phyloP scores from a whole-genome alignment of 2,888 invertebrate species.

The Bimastos eiseni region DNA sequence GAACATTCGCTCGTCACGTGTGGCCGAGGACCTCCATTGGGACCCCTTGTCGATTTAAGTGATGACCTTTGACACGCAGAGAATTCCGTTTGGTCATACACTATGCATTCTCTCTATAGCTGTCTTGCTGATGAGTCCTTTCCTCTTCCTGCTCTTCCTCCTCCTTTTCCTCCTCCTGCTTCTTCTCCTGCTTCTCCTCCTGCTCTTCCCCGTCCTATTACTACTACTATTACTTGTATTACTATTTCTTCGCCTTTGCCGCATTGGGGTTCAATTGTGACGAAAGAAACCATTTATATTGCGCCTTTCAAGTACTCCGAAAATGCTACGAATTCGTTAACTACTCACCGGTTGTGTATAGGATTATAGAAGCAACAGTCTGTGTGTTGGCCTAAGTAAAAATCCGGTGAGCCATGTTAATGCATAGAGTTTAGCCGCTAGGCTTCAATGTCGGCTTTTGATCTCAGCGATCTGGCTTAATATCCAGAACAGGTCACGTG shows the following conservation, averaged over 20 bases:
- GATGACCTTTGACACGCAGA: not conserved
- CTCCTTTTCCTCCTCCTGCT: slow-evolving; percentile 67
- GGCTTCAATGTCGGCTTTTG: not conserved
- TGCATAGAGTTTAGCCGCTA: not conserved
- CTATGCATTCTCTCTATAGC: not conserved
- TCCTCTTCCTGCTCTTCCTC: not conserved
- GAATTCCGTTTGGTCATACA: not conserved
- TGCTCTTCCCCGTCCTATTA: not conserved
- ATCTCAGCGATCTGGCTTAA: not conserved
- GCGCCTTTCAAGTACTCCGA: too few relatives aligned
- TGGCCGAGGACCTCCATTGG: not conserved
- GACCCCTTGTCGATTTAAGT: not conserved
- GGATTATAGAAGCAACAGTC: not conserved
- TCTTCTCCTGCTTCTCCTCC: slow-evolving; percentile 62
- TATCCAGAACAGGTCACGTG: not conserved
- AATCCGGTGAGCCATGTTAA: not conserved
- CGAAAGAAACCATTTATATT: slow-evolving; percentile 63
- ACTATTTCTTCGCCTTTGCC: slow-evolving; percentile 76
- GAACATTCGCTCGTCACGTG: not conserved
- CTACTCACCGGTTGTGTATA: not conserved
- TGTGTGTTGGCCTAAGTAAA: too few relatives aligned
- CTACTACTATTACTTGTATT: slow-evolving; percentile 69
- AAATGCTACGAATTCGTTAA: not conserved
- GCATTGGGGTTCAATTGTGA: slow-evolving; percentile 62
- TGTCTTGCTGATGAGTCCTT: not conserved